A percentile compares a stretch with the other conserved stretches of the same genome.
These are phyloP conservation scores for Cydia splendana DNA, from an alignment of 1,140 invertebrate genomes.

Conservation along the genomic window DNA sequence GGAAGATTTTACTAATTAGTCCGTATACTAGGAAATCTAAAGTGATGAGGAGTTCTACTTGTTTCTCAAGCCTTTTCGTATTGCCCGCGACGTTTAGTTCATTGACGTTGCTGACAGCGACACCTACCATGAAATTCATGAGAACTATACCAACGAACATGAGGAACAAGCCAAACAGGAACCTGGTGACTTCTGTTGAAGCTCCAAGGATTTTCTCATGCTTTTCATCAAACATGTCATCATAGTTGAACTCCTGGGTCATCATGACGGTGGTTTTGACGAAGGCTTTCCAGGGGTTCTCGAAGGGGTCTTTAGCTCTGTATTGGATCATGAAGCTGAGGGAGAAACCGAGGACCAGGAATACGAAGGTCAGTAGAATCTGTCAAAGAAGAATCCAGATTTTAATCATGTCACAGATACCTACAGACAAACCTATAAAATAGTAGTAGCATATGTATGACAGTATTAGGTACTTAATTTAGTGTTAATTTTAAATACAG, in stretches of 20 bases:
- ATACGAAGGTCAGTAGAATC: conserved; percentile 55
- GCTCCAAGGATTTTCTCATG: conserved; percentile 17
- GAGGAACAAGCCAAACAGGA: conserved; percentile 78
- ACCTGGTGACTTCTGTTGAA: conserved; percentile 49
- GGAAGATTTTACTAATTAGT: conserved; percentile 30
- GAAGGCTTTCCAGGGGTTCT: conserved; percentile 50
- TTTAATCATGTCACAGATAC: not conserved
- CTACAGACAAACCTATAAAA: too few species aligned
- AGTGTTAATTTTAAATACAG: too few species aligned
- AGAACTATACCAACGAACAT: conserved; percentile 79
- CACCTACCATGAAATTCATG: conserved; percentile 79
- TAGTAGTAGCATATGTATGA: too few species aligned
- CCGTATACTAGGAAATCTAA: conserved; percentile 41
- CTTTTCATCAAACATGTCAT: conserved; percentile 44
- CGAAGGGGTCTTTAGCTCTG: conserved; percentile 46
- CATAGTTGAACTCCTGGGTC: conserved; percentile 70
- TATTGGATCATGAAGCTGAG: conserved; percentile 68
- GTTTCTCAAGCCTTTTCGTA: conserved; percentile 45
- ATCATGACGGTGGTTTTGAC: conserved; percentile 71
- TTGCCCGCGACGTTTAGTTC: conserved; percentile 69
- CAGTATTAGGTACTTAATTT: too few species aligned
- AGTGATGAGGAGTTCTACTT: conserved; percentile 48
- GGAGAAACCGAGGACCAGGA: conserved; percentile 69
- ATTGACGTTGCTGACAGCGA: conserved; percentile 80
- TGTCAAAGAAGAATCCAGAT: conserved; percentile 35